Percentiles rank a stretch among this genome's conserved stretches.
phyloP scores from a whole-genome alignment of 2,888 invertebrate genomes.

The Myopa testacea region DNA sequence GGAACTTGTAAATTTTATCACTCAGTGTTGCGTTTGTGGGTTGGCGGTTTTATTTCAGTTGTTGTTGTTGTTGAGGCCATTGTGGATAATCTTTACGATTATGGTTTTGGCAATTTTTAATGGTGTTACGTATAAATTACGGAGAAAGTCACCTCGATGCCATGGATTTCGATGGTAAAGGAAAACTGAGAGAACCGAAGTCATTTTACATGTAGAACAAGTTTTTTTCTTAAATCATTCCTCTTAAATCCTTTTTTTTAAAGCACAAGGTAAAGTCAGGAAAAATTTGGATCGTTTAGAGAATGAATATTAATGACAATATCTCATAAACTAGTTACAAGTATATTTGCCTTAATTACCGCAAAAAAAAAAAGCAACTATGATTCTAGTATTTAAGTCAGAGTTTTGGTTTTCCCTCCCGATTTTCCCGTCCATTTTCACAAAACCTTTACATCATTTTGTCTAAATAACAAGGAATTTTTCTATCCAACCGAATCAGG shows the following conservation, averaged over 20 bases:
- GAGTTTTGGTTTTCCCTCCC: no score
- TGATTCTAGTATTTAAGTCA: no score
- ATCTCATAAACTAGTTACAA: no score
- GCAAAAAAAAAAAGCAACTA: no score
- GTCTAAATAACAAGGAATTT: neutral
- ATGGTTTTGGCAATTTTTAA: slow-evolving; percentile 14
- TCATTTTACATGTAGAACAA: no score
- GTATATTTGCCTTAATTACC: no score
- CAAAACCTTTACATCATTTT: neutral
- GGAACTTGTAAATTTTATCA: slow-evolving; percentile 23
- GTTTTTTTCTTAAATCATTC: no score
- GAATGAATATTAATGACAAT: no score
- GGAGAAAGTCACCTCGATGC: slow-evolving; percentile 15
- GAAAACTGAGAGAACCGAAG: neutral
- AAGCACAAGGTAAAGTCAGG: no score
- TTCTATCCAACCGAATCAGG: neutral
- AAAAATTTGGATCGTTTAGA: no score
- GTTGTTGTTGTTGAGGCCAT: neutral
- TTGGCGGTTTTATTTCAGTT: slow-evolving; percentile 5
- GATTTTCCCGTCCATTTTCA: no score
- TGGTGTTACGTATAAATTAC: slow-evolving; percentile 14
- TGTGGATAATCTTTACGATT: slow-evolving; percentile 13
- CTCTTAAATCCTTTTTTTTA: no score
- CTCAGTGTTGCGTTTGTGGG: slow-evolving; percentile 8
- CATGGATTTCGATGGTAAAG: neutral